Base-by-base conservation (phyloP, 2,797 vertebrate genomes). In the Babyrousa celebensis region DNA sequence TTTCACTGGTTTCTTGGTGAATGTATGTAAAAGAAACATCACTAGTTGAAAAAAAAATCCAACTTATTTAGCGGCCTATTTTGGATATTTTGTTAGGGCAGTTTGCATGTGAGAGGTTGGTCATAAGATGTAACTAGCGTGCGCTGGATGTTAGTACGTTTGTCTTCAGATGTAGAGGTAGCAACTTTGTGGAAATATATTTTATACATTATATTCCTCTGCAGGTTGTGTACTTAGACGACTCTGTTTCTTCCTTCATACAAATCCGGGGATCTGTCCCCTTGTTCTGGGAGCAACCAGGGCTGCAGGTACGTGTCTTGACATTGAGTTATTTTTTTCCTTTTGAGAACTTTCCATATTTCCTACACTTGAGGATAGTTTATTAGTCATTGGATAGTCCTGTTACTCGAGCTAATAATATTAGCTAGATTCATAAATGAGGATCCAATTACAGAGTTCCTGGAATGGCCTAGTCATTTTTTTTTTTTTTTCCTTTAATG, bases 281-380 rank as follows among this genome's bases (percentile, higher is more conserved):
- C 2, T 98, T 99, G 93, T 99, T 99, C 98, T 99, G 99, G 99
- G 99, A 99, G 96, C 99, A 99, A 93, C 99, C 99, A 54, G 99
- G 99, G 70, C 99, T 99, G 97, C 99, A 99, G 99, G 99, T 99
- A 98, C 98, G 97, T 90, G 16, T 63, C 62, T 65, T 80, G 23
- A 32, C 48, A 27, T 89, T 96, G 10, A 62, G 4, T 40, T 94
- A 23, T 83, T 27, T 95, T 3, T 74, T 86, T 58, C 3, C 62
- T 96, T 56, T 95, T 68, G 65, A 82, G 88, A 93, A 52, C 78
- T 75, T 23, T 48, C 16, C 25, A 0, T 71, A 25, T 78, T 85
- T 74, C 72, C 52, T 88, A 62, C 72, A 58, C 36, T 96, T 92
- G 72, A 67, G n/a, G 21, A 32, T 67, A 43, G n/a, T 65, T 72